phyloP scores from a whole-genome alignment of 2,888 invertebrate species.

The Folsomia candida region DNA sequence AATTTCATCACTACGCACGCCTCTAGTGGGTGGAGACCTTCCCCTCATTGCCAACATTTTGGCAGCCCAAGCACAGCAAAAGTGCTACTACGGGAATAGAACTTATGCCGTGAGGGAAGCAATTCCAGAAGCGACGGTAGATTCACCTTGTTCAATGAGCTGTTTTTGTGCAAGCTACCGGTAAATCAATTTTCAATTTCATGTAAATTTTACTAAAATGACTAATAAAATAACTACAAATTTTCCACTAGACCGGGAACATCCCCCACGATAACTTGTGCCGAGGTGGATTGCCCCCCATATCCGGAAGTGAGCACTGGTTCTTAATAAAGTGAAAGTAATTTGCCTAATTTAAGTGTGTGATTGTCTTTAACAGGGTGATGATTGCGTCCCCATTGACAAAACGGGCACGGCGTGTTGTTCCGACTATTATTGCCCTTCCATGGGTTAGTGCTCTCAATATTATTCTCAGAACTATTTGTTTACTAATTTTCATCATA shows the following conservation, averaged over 20 bases:
- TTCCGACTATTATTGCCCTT: slow-evolving; percentile 33
- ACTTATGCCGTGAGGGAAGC: slow-evolving; percentile 25
- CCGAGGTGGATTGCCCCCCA: slow-evolving; percentile 33
- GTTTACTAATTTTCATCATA: neutral
- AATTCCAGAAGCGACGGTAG: slow-evolving; percentile 30
- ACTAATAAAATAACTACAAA: neutral
- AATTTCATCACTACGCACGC: slow-evolving; percentile 3
- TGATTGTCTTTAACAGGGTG: too few relatives aligned
- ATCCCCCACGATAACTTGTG: slow-evolving; percentile 30
- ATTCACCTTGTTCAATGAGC: slow-evolving; percentile 32
- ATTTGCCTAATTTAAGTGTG: too few relatives aligned
- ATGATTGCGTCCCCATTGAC: slow-evolving; percentile 25
- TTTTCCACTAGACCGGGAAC: slow-evolving; percentile 5
- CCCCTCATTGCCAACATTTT: slow-evolving; percentile 20
- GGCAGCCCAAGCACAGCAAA: slow-evolving; percentile 24
- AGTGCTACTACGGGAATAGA: slow-evolving; percentile 32
- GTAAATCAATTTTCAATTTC: neutral
- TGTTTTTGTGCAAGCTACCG: slow-evolving; percentile 28
- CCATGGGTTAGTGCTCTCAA: neutral
- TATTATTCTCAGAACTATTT: neutral
- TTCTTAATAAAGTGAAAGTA: too few relatives aligned
- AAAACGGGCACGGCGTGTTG: slow-evolving; percentile 27
- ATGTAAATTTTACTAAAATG: neutral
- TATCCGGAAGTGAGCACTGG: slow-evolving; percentile 35
- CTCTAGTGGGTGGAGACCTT: slow-evolving; percentile 20